These are phyloP conservation scores for Microcebus griseorufus DNA, from an alignment of 2,113 vertebrate genomes.

Conservation along the genomic window DNA sequence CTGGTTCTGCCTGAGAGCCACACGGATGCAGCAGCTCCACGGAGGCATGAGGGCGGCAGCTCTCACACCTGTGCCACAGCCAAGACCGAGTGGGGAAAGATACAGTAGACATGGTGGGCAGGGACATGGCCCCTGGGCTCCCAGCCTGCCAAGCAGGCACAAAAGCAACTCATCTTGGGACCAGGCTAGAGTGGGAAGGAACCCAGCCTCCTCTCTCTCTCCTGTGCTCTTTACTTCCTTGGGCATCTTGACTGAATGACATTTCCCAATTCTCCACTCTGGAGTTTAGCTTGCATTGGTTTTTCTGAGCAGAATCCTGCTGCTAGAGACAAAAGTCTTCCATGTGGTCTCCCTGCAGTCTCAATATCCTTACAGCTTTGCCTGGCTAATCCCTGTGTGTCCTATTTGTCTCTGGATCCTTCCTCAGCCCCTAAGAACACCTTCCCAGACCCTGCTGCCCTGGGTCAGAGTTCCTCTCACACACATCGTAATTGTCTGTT, in stretches of 20 bases:
- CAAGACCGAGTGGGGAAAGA: neutral
- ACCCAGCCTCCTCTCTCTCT: neutral
- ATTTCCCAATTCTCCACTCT: neutral
- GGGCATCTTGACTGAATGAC: neutral
- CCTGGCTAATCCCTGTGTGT: neutral
- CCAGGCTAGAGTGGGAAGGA: neutral
- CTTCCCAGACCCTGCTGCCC: neutral
- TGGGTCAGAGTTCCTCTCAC: neutral
- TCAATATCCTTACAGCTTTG: neutral
- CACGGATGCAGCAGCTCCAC: neutral
- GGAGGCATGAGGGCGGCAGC: neutral
- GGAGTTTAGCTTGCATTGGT: neutral
- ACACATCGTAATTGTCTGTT: neutral
- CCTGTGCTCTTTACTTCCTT: neutral
- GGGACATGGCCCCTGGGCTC: neutral
- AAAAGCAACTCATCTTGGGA: neutral
- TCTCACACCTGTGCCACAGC: rapidly evolving
- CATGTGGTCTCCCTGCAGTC: rapidly evolving
- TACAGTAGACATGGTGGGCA: rapidly evolving
- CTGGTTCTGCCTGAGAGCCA: slow-evolving; percentile 40
- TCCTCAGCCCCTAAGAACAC: neutral
- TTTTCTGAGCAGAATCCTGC: neutral
- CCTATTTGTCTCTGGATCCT: neutral
- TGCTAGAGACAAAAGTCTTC: neutral
- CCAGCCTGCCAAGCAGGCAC: neutral